phyloP scores from a whole-genome alignment of 1,140 invertebrate species.

The Macrocentrus cingulum region DNA sequence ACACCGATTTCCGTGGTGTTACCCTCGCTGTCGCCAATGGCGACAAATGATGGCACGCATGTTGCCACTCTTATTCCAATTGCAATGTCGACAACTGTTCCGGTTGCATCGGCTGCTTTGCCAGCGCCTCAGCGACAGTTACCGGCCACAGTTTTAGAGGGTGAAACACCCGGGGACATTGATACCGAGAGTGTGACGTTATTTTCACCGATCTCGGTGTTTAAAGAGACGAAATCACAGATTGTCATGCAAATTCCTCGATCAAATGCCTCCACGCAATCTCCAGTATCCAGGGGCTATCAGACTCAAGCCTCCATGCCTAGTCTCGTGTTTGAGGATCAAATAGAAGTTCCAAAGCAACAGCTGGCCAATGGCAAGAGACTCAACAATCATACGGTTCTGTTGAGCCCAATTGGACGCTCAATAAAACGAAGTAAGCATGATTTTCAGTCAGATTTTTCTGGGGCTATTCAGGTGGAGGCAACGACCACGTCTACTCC shows the following conservation, averaged over 20 bases:
- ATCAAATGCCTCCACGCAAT: slow-evolving; percentile 34
- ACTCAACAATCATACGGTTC: slow-evolving; percentile 36
- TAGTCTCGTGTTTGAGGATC: slow-evolving; percentile 39
- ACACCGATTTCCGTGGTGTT: slow-evolving; percentile 48
- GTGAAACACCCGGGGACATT: slow-evolving; percentile 41
- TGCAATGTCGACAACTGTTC: slow-evolving; percentile 15
- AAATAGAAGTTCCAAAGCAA: slow-evolving; percentile 27
- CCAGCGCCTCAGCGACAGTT: slow-evolving; percentile 29
- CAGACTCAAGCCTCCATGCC: slow-evolving; percentile 38
- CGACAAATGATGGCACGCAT: slow-evolving; percentile 25
- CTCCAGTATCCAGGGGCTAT: slow-evolving; percentile 35
- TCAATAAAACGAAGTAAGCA: slow-evolving; percentile 41
- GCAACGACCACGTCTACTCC: slow-evolving; percentile 48
- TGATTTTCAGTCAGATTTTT: slow-evolving; percentile 42
- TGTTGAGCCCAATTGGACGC: slow-evolving; percentile 33
- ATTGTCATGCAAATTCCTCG: slow-evolving; percentile 42
- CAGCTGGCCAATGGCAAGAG: slow-evolving; percentile 47
- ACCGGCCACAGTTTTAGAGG: slow-evolving; percentile 33
- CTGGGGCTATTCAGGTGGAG: slow-evolving; percentile 50
- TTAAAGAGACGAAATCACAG: slow-evolving; percentile 44
- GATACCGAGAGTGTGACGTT: slow-evolving; percentile 37
- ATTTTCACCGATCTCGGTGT: slow-evolving; percentile 40
- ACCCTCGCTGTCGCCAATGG: slow-evolving; percentile 49
- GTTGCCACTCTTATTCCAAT: slow-evolving; percentile 35
- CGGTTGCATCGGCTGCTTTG: slow-evolving; percentile 33